Evolutionary conservation across 2,888 invertebrate species (phyloP).

Genomic region (Caenorhabditis uteleia): DNA sequence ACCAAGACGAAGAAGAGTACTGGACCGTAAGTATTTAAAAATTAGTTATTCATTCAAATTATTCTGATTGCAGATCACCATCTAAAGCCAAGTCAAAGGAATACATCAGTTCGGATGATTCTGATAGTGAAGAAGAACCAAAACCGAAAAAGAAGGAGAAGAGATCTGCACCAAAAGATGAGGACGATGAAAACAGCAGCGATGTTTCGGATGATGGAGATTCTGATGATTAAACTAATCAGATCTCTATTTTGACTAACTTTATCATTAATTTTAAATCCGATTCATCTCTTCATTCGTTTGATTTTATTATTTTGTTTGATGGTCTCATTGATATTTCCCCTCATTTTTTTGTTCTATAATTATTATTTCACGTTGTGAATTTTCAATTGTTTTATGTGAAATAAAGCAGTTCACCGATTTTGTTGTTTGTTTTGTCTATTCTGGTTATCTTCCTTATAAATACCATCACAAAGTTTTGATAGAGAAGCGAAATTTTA

Average conservation of each 20-base stretch:
- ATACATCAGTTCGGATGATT: constrained; percentile 45
- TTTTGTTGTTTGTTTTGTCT: no score
- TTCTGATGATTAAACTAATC: constrained; percentile 63
- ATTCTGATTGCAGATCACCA: constrained; percentile 21
- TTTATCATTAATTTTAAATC: no score
- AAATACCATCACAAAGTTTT: no score
- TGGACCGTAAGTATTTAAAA: constrained; percentile 26
- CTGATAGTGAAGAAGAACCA: constrained; percentile 40
- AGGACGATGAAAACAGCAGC: constrained; percentile 28
- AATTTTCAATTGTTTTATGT: no score
- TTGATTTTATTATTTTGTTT: neutral
- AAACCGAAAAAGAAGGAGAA: constrained; percentile 35
- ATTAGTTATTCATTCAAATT: neutral
- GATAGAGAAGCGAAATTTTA: no score
- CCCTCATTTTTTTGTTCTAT: no score
- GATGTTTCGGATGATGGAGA: constrained; percentile 57
- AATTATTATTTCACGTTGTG: no score
- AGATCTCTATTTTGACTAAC: no score
- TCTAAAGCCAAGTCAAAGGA: constrained; percentile 58
- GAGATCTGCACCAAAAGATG: constrained; percentile 23
- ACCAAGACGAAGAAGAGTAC: constrained; percentile 21
- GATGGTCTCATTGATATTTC: no score
- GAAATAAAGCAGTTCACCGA: no score
- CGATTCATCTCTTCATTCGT: no score
- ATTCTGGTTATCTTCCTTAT: no score